Evolutionary conservation across 2,113 vertebrate genomes (phyloP), one percentile per base, ranked within the genome.

Genomic region (Sylvietta virens): DNA sequence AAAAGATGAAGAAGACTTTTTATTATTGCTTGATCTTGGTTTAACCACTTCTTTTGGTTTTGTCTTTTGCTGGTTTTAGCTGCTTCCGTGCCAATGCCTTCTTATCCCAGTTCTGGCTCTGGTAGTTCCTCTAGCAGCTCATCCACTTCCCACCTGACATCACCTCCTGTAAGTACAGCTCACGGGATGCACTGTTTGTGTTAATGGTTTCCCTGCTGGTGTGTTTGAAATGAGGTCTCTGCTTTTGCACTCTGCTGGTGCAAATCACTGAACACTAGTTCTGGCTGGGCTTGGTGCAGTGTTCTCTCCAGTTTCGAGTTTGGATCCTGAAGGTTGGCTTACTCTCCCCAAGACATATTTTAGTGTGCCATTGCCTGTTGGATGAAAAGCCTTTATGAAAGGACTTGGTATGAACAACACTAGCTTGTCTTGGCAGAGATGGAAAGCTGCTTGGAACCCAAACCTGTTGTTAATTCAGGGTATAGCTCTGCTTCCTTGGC

Each of bases 61-160:
- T 92, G 4, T 79, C 33, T 74, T 79, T 73, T 78, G 35, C 27
- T 94, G 47, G 11, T 82, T 47, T 48, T 96, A 99, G 99, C 98
- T 90, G 98, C 98, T 61, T 98, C 99, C 0, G 98, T 98, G 97
- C 98, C 98, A 22, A 96, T 99, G 97, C 98, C 98, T 88, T 98
- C 98, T 4, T 98, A 98, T 64, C 98, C 98, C 12, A 98, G 98
- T 83, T 99, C 98, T 16, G 98, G 98, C 42, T 99, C 99, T 0
- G 98, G 97, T 66, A 99, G 99, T 92, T 99, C 99, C 79, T 99
- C 98, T 64, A 98, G 98, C 96, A 98, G 98, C 96, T 99, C 99
- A 56, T 98, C 98, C 60, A 98, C 98, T 20, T 99, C 99, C n/a
- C 98, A 99, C 85, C 97, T 98, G 91, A 98, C 99, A 56, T 99